Percentiles rank a stretch among this genome's conserved stretches.
Conservation (phyloP, 2,888 invertebrate species). For the Spicauda simplicius region DNA sequence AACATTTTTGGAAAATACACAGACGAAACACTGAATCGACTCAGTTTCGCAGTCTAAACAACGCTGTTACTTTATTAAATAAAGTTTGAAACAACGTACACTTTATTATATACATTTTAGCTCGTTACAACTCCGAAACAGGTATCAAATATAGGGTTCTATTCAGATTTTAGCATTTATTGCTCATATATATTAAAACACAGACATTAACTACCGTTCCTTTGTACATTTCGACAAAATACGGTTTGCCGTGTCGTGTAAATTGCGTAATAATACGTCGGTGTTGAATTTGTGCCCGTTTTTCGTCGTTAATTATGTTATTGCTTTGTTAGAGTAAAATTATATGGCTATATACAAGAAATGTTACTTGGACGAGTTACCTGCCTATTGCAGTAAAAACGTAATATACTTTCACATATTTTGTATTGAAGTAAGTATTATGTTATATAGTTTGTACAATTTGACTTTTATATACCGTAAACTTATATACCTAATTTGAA, state of each 20-base stretch:
- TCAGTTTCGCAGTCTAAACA: too few relatives aligned
- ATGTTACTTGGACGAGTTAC: too few relatives aligned
- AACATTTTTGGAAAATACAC: too few relatives aligned
- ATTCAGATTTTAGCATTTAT: conserved; percentile 21
- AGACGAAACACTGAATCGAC: too few relatives aligned
- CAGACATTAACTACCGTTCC: conserved; percentile 15
- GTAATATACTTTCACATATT: too few relatives aligned
- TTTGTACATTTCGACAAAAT: conserved; percentile 16
- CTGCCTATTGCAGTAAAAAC: too few relatives aligned
- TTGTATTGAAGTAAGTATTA: too few relatives aligned
- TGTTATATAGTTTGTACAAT: too few relatives aligned
- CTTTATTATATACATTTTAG: not conserved
- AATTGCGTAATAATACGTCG: conserved; percentile 27
- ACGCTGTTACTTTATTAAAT: not conserved
- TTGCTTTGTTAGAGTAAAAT: conserved; percentile 22
- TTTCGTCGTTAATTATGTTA: conserved; percentile 10
- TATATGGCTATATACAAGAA: not conserved
- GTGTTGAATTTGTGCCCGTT: conserved; percentile 19
- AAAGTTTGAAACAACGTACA: not conserved
- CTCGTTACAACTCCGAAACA: not conserved
- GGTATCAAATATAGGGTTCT: conserved; percentile 2
- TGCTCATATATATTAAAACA: conserved; percentile 17
- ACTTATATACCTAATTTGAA: too few relatives aligned
- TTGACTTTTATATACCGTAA: too few relatives aligned
- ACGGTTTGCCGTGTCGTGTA: conserved; percentile 5